These are phyloP conservation scores for Calliopsis andreniformis DNA, from an alignment of 1,140 invertebrate species.

Conservation along the genomic window DNA sequence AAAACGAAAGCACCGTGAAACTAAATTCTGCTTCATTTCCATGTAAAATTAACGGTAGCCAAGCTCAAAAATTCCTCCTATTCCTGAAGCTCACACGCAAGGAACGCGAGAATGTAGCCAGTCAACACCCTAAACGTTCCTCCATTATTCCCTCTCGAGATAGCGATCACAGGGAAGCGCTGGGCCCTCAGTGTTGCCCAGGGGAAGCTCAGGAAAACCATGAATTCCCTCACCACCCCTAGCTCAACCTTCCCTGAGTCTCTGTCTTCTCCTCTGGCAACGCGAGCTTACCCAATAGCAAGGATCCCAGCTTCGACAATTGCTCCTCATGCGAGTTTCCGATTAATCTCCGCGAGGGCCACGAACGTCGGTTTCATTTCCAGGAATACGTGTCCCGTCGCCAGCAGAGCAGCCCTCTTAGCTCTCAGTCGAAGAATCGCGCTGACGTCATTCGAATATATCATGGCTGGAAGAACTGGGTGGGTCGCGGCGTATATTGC, in stretches of 20 bases:
- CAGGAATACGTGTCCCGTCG: slow-evolving; percentile 20
- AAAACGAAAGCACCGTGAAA: not conserved
- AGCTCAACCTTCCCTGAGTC: not conserved
- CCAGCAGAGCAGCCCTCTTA: not conserved
- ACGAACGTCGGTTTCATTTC: slow-evolving; percentile 5
- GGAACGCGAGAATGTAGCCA: not conserved
- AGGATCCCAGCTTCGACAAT: slow-evolving; percentile 31
- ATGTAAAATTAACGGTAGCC: slow-evolving; percentile 24
- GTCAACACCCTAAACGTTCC: not conserved
- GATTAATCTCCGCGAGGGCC: slow-evolving; percentile 32
- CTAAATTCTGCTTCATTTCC: slow-evolving; percentile 22
- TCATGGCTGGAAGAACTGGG: slow-evolving; percentile 22
- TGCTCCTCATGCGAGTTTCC: slow-evolving; percentile 6
- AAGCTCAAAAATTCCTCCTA: slow-evolving; percentile 31
- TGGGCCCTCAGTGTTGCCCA: too few relatives aligned
- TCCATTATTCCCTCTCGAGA: not conserved
- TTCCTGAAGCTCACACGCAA: not conserved
- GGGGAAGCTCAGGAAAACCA: too few relatives aligned
- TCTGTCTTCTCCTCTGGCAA: not conserved
- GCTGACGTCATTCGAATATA: slow-evolving; percentile 45
- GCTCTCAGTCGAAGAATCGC: slow-evolving; percentile 33
- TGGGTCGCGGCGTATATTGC: slow-evolving; percentile 26
- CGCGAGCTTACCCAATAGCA: slow-evolving; percentile 9
- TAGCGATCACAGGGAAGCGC: too few relatives aligned
- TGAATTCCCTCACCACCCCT: too few relatives aligned